Conservation (phyloP, 2,113 vertebrate species). For the Colius striatus region DNA sequence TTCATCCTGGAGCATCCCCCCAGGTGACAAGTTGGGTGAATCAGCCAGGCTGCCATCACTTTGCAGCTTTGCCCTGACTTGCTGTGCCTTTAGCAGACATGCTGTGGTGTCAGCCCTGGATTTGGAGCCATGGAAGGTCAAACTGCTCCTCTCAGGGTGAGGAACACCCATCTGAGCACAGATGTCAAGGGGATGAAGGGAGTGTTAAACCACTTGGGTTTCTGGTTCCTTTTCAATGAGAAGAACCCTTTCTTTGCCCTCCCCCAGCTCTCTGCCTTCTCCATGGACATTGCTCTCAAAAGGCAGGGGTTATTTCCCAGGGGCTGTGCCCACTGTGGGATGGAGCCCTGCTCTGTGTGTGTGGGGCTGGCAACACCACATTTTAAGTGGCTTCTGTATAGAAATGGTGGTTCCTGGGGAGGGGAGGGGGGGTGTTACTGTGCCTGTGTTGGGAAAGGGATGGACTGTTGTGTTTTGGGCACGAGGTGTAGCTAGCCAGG, state of each 20-base stretch:
- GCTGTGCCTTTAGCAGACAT: too few species aligned
- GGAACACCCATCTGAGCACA: not conserved
- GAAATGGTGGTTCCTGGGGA: not conserved
- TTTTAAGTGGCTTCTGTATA: not conserved
- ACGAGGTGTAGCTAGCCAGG: not conserved
- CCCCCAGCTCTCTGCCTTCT: not conserved
- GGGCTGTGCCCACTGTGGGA: not conserved
- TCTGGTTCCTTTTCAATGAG: not conserved
- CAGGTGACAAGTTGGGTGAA: not conserved
- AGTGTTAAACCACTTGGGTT: not conserved
- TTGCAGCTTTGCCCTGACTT: rapidly evolving
- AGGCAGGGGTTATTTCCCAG: not conserved
- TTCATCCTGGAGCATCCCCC: not conserved
- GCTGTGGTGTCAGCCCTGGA: not conserved
- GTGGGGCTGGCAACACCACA: not conserved
- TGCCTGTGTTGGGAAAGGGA: not conserved
- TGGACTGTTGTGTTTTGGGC: not conserved
- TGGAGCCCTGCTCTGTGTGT: not conserved
- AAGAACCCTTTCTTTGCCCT: not conserved
- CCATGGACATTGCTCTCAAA: not conserved
- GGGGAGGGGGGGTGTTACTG: not conserved
- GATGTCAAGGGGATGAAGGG: not conserved
- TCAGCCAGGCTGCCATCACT: not conserved
- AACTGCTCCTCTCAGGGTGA: not conserved
- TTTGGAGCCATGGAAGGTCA: not conserved